phyloP scores from a whole-genome alignment of 2,888 invertebrate genomes.

The Stomorhina lunata region DNA sequence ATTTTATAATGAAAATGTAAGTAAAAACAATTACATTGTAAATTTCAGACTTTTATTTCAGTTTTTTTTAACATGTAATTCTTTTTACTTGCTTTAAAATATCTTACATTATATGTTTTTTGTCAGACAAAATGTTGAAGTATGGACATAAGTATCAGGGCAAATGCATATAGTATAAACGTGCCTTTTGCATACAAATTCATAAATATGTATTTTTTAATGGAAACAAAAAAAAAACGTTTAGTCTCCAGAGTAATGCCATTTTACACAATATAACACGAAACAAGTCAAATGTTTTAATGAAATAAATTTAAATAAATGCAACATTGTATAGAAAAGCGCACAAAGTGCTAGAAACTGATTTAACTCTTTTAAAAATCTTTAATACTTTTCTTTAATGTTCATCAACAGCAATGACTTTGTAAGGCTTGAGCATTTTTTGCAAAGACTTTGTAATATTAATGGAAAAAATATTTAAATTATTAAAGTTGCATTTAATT shows the following conservation, averaged over 20 bases:
- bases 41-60: background rate
- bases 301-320: background rate
- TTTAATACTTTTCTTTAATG: background rate
- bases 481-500: too few relatives aligned
- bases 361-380: background rate
- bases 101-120: too few relatives aligned
- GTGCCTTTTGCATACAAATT: too few relatives aligned
- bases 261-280: background rate
- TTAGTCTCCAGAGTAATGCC: background rate
- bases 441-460: background rate
- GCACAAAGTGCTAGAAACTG: background rate
- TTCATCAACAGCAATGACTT: too few relatives aligned
- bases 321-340: background rate
- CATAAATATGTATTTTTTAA: background rate
- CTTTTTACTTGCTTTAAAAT: background rate
- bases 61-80: background rate
- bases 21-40: background rate
- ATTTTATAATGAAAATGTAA: background rate
- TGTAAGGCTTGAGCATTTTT: too few relatives aligned
- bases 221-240: background rate
- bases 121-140: background rate
- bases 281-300: background rate
- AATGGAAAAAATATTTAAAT: too few relatives aligned
- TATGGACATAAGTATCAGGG: background rate
- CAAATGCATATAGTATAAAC: too few relatives aligned